Evolutionary conservation across 30 jellyfish, hydroid and myxozoan genomes (phyloP), one percentile per base, ranked within the genome.

Genomic region (Aurelia coerulea): DNA sequence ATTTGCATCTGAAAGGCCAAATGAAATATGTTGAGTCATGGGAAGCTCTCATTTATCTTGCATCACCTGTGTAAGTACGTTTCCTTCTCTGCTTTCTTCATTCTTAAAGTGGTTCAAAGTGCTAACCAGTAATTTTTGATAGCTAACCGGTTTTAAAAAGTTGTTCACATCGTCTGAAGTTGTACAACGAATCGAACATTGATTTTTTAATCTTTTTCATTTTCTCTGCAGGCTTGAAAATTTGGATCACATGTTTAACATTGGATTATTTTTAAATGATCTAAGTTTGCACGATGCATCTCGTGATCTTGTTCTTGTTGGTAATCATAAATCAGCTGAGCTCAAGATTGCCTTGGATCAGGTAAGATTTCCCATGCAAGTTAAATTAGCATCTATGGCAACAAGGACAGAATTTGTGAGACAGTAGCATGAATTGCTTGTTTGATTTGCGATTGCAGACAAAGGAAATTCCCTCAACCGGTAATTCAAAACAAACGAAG

Each of bases 221-320:
- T 39, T 39, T 7, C 32, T 64, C 62, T 77, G 14, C 77, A 85
- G 94, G 73, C 83, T 85, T 11, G 94, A 74, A 53, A 72, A 76
- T 65, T 46, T 85, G 23, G 94, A 85, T 19, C 78, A 74, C 41
- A 85, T 85, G 94, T 85, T 31, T 83, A 75, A 75, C 33, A 74
- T 85, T 1, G 94, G 94, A 60, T 78, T 85, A 12, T 85, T 62
- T 53, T 65, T 85, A 31, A 85, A 85, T 49, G 94, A 85, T 56
- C 84, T 85, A 2, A 73, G 94, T 73, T 23, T 85, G 64, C 94
- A 85, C 60, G 94, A 85, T 74, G 88, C 94, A 18, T 85, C 94
- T 13, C 88, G 94, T 23, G 94, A 85, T 54, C 49, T 85, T 11
- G 94, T 85, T 2, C 84, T 75, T 14, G 88, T 76, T 50, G 94